Evolutionary conservation across 1,140 invertebrate species (phyloP).

Genomic region (Eurosta solidaginis): DNA sequence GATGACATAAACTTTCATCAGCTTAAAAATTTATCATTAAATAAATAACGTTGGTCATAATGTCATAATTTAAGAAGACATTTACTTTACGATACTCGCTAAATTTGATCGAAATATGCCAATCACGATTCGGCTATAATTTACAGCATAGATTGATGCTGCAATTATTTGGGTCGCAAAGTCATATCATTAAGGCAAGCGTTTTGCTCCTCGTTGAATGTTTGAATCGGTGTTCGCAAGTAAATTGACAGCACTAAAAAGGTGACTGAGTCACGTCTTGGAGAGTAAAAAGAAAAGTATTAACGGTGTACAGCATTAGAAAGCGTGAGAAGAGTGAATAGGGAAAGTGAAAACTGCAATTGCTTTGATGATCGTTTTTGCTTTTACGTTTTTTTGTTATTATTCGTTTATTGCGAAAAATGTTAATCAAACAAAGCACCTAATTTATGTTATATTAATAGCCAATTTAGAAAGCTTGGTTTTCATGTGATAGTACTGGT

Average conservation of each 20-base stretch:
- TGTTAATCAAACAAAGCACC: not conserved
- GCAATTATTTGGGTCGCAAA: constrained; percentile 38
- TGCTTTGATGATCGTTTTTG: not conserved
- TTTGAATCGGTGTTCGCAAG: constrained; percentile 39
- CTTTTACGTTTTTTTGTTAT: not conserved
- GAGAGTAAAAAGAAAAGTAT: not conserved
- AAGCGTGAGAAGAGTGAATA: not conserved
- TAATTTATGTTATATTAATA: constrained; percentile 1
- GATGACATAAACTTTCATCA: not conserved
- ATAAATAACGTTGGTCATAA: not conserved
- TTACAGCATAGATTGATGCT: constrained; percentile 39
- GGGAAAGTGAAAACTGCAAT: not conserved
- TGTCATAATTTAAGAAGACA: not conserved
- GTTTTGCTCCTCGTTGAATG: not conserved
- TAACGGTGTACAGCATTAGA: not conserved
- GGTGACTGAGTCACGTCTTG: not conserved
- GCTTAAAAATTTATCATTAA: not conserved
- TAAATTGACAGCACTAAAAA: constrained; percentile 45
- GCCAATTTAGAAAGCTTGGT: too few relatives aligned
- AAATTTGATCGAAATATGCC: constrained; percentile 49
- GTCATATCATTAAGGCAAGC: constrained; percentile 40
- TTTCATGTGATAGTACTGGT: not conserved
- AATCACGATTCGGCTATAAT: constrained; percentile 57
- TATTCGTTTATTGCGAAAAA: not conserved
- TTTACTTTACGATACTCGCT: not conserved